Evolutionary conservation across 92 coral and sea anemone genomes (phyloP).

Genomic region (Porites evermanni): DNA sequence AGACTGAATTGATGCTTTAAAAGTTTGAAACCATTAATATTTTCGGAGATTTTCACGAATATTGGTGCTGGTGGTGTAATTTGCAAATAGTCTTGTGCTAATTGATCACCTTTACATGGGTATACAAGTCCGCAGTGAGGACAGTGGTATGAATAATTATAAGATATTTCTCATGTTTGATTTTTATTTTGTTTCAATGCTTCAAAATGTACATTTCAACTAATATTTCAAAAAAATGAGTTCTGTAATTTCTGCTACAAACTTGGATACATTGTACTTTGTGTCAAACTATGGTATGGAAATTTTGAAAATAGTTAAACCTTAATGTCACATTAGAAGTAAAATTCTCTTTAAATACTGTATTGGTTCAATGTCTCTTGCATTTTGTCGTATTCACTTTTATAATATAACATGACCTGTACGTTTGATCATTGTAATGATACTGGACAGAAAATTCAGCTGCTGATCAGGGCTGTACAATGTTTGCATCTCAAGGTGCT

Average conservation of each 20-base stretch:
- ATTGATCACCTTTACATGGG: constrained; percentile 18
- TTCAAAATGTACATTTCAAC: constrained; percentile 15
- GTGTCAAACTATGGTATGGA: constrained; percentile 12
- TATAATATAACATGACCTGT: constrained; percentile 4
- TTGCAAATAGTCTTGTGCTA: constrained; percentile 14
- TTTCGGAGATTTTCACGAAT: not conserved
- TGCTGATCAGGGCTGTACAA: constrained; percentile 14
- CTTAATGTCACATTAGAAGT: constrained; percentile 6
- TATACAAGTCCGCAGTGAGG: constrained; percentile 19
- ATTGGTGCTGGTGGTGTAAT: constrained; percentile 16
- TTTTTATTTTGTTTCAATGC: constrained; percentile 20
- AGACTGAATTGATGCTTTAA: constrained; percentile 18
- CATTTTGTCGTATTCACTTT: constrained; percentile 2
- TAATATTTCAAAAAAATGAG: constrained; percentile 5
- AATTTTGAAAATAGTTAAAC: not conserved
- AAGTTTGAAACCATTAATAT: constrained; percentile 13
- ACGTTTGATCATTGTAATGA: constrained; percentile 9
- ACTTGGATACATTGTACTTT: not conserved
- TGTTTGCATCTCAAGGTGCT: constrained; percentile 15
- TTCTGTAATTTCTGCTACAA: constrained; percentile 22
- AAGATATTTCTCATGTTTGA: constrained; percentile 20
- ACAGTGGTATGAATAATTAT: constrained; percentile 23
- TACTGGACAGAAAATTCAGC: constrained; percentile 26
- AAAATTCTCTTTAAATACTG: constrained; percentile 2
- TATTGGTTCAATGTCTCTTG: constrained; percentile 12